phyloP scores from a whole-genome alignment of 2,888 invertebrate species.

The Ophioninae sp. region DNA sequence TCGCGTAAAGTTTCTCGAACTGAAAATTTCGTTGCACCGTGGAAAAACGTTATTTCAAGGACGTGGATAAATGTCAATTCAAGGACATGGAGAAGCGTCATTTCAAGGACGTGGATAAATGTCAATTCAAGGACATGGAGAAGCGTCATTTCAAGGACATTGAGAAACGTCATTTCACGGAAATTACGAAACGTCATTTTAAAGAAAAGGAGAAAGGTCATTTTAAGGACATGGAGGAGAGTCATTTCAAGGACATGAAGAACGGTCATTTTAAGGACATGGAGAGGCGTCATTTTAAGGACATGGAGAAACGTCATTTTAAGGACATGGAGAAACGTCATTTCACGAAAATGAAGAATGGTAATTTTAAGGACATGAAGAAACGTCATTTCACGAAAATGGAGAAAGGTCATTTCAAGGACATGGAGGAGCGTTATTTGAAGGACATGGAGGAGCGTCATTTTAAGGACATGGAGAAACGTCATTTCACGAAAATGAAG shows the following conservation, averaged over 20 bases:
- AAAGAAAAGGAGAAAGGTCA: background rate
- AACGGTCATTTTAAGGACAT: background rate
- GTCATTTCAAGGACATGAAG: background rate
- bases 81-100: background rate
- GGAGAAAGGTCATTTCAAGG: background rate
- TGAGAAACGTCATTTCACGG: background rate
- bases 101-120: background rate
- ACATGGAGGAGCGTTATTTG: background rate
- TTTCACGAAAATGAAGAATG: background rate
- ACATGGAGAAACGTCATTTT: background rate
- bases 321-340: background rate
- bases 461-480: background rate
- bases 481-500: background rate
- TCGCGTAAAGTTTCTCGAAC: constrained; percentile 32
- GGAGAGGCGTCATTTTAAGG: background rate
- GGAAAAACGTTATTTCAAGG: background rate
- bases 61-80: background rate
- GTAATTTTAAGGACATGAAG: background rate
- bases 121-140: background rate
- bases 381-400: background rate
- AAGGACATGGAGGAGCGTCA: background rate
- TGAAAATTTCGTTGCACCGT: constrained; percentile 44
- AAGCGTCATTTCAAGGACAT: background rate
- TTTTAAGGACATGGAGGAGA: background rate
- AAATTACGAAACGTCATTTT: background rate